A percentile compares a stretch with the other conserved stretches of the same genome.
These are phyloP conservation scores for Erannis defoliaria DNA, from an alignment of 2,888 invertebrate species.

Conservation along the genomic window DNA sequence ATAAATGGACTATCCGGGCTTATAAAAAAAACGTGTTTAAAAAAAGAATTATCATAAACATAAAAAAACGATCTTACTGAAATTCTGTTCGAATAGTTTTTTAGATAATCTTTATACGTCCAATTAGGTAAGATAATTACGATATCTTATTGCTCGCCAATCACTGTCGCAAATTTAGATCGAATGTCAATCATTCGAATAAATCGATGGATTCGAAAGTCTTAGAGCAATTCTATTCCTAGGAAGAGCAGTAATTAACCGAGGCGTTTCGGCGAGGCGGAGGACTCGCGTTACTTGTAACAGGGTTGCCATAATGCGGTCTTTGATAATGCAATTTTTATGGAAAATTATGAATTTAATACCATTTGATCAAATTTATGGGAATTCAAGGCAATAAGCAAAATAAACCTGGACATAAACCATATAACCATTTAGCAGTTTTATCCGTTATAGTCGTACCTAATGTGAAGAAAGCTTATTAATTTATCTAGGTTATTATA, in stretches of 20 bases:
- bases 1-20: no score
- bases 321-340: background rate
- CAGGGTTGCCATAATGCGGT: conserved; percentile 50
- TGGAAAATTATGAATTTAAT: background rate
- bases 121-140: conserved; percentile 7
- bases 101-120: background rate
- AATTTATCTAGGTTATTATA: no score
- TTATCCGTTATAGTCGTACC: no score
- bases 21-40: no score
- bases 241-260: conserved; percentile 64
- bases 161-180: conserved; percentile 30
- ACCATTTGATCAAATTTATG: no score
- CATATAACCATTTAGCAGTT: no score
- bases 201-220: conserved; percentile 49
- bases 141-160: conserved; percentile 33
- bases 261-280: conserved; percentile 67
- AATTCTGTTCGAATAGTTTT: no score
- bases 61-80: no score
- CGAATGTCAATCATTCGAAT: conserved; percentile 42
- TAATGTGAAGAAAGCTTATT: no score
- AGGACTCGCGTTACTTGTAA: conserved; percentile 69
- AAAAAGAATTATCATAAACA: no score
- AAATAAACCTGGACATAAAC: no score
- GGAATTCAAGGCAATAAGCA: no score
- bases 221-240: conserved; percentile 63